Evolutionary conservation across 2,797 vertebrate genomes (phyloP).

Genomic region (Lophotriccus pileatus): DNA sequence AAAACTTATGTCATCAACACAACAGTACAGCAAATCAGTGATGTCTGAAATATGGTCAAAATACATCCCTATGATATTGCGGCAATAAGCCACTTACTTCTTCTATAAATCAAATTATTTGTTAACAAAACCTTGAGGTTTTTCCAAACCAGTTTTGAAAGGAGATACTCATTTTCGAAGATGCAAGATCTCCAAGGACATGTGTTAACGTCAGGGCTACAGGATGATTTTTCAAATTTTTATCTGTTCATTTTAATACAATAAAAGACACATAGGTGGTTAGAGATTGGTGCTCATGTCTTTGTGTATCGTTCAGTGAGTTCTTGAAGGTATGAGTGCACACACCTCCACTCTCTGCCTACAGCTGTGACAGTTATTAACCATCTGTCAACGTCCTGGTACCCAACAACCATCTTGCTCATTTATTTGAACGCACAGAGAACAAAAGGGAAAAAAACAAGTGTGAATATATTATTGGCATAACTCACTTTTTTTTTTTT

Average conservation of each 20-base stretch:
- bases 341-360: fast-evolving
- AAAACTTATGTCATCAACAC: background rate
- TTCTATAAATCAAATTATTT: constrained; percentile 5
- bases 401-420: background rate
- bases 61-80: background rate
- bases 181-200: fast-evolving
- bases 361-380: background rate
- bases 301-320: fast-evolving
- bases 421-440: background rate
- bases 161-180: background rate
- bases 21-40: background rate
- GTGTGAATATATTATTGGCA: background rate
- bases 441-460: background rate
- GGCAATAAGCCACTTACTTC: background rate
- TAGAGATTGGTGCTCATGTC: background rate
- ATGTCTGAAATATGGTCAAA: background rate
- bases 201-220: background rate
- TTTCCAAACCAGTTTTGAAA: background rate
- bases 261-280: background rate
- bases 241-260: background rate
- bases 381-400: no score
- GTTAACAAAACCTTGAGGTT: background rate
- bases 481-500: background rate
- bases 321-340: background rate
- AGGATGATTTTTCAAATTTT: background rate